Conservation (phyloP, 1,140 invertebrate species). For the Drosophila rufa region DNA sequence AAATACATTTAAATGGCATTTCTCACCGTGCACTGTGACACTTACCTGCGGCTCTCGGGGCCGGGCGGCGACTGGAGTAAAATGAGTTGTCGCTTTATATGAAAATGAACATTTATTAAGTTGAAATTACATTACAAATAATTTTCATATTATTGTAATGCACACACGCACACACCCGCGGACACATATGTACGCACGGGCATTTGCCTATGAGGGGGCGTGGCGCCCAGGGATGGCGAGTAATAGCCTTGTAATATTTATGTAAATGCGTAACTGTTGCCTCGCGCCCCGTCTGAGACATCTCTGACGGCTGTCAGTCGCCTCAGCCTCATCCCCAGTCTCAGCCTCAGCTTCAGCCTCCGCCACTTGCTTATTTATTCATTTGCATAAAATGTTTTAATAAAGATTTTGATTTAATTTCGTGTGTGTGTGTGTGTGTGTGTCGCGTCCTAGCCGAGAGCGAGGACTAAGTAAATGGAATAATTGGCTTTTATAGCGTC, state of each 20-base stretch:
- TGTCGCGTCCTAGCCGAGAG: conserved; percentile 5
- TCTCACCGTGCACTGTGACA: conserved; percentile 7
- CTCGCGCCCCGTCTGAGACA: conserved; percentile 9
- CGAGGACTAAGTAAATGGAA: conserved; percentile 42
- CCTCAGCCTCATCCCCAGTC: not conserved
- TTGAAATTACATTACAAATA: conserved; percentile 82
- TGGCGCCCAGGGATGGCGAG: conserved; percentile 36
- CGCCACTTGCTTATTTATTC: conserved; percentile 74
- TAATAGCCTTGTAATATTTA: conserved; percentile 80
- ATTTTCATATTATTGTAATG: conserved; percentile 80
- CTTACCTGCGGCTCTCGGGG: conserved; percentile 20
- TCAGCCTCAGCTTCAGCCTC: not conserved
- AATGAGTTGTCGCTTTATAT: conserved; percentile 60
- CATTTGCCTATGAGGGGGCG: conserved; percentile 34
- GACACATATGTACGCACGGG: conserved; percentile 11
- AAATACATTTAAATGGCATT: not conserved
- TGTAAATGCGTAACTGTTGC: conserved; percentile 75
- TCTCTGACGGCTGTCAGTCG: conserved; percentile 19
- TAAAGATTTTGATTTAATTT: conserved; percentile 79
- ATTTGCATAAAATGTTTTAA: conserved; percentile 80
- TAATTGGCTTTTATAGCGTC: conserved; percentile 49
- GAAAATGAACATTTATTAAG: conserved; percentile 79
- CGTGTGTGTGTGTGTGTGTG: conserved; percentile 5
- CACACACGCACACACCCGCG: conserved; percentile 43
- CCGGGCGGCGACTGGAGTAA: conserved; percentile 3